Conservation (phyloP, 1,140 invertebrate species). For the Phymastichus coffea region DNA sequence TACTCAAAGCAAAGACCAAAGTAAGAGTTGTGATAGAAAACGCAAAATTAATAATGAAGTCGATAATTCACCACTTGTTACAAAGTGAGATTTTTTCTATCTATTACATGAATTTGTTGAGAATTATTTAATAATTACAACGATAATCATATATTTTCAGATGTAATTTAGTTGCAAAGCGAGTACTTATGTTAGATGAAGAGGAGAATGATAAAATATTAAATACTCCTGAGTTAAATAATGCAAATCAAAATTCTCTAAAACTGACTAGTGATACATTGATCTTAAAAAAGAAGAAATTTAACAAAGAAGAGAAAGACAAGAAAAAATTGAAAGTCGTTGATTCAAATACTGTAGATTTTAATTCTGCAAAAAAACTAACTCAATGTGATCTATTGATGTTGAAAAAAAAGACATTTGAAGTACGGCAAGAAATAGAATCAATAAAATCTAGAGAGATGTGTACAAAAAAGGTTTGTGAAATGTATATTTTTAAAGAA, state of each 20-base stretch:
- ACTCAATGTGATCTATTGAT: constrained; percentile 4
- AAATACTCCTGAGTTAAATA: too few relatives aligned
- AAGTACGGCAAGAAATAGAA: constrained; percentile 19
- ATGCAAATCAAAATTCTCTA: too few relatives aligned
- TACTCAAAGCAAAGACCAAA: constrained; percentile 1
- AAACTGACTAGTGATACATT: too few relatives aligned
- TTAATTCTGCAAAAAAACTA: background rate
- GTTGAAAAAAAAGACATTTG: constrained; percentile 25
- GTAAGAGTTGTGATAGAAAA: background rate
- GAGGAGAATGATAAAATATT: constrained; percentile 2
- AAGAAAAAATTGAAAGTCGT: too few relatives aligned
- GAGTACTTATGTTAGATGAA: constrained; percentile 10
- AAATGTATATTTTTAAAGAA: background rate
- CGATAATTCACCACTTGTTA: background rate
- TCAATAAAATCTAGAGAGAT: constrained; percentile 21
- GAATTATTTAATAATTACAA: too few relatives aligned
- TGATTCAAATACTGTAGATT: too few relatives aligned
- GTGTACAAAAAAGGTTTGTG: constrained; percentile 23
- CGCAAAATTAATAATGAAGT: background rate
- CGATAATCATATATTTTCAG: too few relatives aligned
- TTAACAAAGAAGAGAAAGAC: too few relatives aligned
- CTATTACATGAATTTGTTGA: too few relatives aligned
- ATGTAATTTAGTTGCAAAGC: too few relatives aligned
- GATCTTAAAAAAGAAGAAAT: too few relatives aligned
- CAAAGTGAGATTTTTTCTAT: constrained; percentile 3